A percentile compares a stretch with the other conserved stretches of the same genome.
Evolutionary conservation across 2,113 vertebrate genomes (phyloP).

Genomic region (Gila orcuttii): DNA sequence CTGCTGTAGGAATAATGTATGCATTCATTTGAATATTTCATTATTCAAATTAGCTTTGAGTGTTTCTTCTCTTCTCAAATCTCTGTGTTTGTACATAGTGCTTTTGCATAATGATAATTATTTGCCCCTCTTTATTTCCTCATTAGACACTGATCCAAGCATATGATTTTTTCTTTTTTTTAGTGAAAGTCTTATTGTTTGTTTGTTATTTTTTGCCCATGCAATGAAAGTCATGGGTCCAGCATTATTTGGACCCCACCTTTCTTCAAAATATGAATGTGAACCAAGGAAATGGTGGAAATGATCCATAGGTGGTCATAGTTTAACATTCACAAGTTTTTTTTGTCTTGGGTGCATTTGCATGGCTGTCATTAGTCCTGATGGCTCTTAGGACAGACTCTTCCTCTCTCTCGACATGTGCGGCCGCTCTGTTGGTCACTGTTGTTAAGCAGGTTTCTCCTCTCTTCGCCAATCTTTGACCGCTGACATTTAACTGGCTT

Average conservation of each 20-base stretch:
- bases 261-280: too few species aligned
- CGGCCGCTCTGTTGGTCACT: constrained; percentile 6
- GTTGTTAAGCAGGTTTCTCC: constrained; percentile 4
- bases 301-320: too few species aligned
- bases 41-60: background rate
- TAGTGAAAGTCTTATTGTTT: background rate
- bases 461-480: background rate
- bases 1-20: background rate
- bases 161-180: background rate
- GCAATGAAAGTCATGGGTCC: too few species aligned
- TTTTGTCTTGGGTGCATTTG: background rate
- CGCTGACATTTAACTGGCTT: constrained; percentile 14
- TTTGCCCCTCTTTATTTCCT: background rate
- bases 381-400: background rate
- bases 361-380: constrained; percentile 1
- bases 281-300: too few species aligned
- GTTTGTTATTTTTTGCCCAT: background rate
- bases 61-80: background rate
- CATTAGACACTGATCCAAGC: background rate
- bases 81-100: background rate
- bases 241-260: background rate
- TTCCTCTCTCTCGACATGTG: constrained; percentile 16
- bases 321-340: background rate
- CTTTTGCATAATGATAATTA: background rate
- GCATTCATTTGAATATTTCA: background rate